Evolutionary conservation across 1,140 invertebrate species (phyloP), one percentile per base, ranked within the genome.

Genomic region (Drosophila cardini): DNA sequence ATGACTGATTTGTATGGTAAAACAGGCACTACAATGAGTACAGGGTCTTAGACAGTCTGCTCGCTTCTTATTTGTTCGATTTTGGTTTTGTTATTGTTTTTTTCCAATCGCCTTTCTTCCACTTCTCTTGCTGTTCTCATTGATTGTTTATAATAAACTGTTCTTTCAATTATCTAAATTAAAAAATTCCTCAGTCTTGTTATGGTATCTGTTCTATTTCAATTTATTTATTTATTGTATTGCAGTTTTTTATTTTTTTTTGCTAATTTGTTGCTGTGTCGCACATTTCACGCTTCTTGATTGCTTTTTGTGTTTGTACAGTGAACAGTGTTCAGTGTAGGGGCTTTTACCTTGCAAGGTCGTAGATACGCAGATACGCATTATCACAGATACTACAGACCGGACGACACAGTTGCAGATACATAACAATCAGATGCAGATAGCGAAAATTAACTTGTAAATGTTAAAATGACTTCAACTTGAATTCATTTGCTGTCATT

Each of bases 141-240:
- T 36, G 16, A 18, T 64, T 65, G 15, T 58, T 64, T 62, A 56
- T 80, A 56, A 57, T 62, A 48, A 62, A 78, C 58, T 64, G 67
- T 87, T 79, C 26, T 64, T 71, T 78, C 84, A 87, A 86, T 87
- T 89, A 87, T 89, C 83, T 89, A 89, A 86, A 86, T 86, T 87
- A 83, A 89, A 87, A 87, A 89, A 87, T 87, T 83, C 84, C 79
- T 53, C 1, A 3, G 21, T 42, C 76, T 46, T 86, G 83, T 86
- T 83, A 57, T 40, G 40, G 16, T 71, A 69, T 62, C 38, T 63
- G 52, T 72, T 58, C 63, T 71, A 57, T 55, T 62, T 75, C 64
- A 58, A 68, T 71, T 70, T 58, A 70, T 75, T 71, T 75, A 52
- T 75, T 72, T 71, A 67, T 70, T 55, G 75, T 70, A 46, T 74